These are phyloP conservation scores for Lucinisca nassula DNA, from an alignment of 2,888 invertebrate species.

Conservation along the genomic window DNA sequence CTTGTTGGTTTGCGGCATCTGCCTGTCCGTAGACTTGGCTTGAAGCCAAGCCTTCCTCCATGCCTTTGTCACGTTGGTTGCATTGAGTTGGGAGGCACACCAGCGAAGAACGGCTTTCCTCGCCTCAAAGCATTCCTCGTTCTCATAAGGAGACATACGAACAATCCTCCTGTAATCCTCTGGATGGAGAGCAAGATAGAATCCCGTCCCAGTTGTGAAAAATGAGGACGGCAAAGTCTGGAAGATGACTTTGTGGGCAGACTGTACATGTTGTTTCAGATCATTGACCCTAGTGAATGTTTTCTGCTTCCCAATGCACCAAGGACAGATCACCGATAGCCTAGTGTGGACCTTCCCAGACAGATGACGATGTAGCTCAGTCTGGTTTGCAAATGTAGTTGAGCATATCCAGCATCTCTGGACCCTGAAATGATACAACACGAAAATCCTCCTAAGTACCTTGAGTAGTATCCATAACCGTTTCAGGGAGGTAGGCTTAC, in stretches of 20 bases:
- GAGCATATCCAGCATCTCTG: conserved; percentile 45
- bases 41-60: background rate
- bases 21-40: background rate
- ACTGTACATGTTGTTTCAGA: conserved; percentile 15
- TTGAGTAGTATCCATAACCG: background rate
- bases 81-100: background rate
- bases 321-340: conserved; percentile 29
- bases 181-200: conserved; percentile 18
- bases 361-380: conserved; percentile 1
- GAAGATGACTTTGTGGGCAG: background rate
- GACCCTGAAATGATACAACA: too few species aligned
- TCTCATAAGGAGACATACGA: background rate
- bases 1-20: background rate
- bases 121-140: conserved; percentile 14
- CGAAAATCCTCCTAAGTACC: too few species aligned
- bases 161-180: conserved; percentile 34
- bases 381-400: conserved; percentile 1
- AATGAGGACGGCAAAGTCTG: background rate
- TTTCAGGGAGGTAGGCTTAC: conserved; percentile 7
- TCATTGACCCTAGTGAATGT: conserved; percentile 36
- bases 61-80: background rate
- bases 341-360: conserved; percentile 1
- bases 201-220: background rate
- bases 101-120: background rate
- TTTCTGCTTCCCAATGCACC: conserved; percentile 18